Evolutionary conservation across 2,888 invertebrate species (phyloP), one percentile per base, ranked within the genome.

Genomic region (Gasteruption jaculator): DNA sequence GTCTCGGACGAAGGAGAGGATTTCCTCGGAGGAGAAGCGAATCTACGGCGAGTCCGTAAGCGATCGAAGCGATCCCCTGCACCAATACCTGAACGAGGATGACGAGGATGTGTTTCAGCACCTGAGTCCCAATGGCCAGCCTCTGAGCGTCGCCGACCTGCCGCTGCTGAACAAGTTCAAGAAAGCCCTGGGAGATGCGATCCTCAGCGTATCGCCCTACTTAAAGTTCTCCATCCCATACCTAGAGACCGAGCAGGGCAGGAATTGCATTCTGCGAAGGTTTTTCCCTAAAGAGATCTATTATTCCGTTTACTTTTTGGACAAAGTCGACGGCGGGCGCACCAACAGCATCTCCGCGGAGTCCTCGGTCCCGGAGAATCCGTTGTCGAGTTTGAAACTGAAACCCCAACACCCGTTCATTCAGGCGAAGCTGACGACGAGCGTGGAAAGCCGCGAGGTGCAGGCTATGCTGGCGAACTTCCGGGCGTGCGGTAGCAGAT

Each of bases 171-270:
- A 84, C 65, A 77, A 77, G 46, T 87, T 88, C 61, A 76, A 87
- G 61, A 81, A 88, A 72, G 84, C 82, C 1, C 70, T 90, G 6
- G 82, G 83, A 50, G 85, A 84, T 39, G 80, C 83, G 0, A 75
- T 85, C 33, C 69, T 92, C 3, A 90, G 91, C 1, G 81, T 89
- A 48, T 95, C 95, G 0, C 95, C 96, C 0, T 89, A 85, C 65
- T 75, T 94, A 8, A 81, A 83, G 42, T 87, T 89, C 58, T 81
- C 86, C 0, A 77, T 91, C 40, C 96, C 97, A 0, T 92, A 85
- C 72, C 71, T 94, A 49, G 92, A 92, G 72, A 88, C 91, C 0
- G 90, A 91, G 62, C 75, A 75, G 8, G 93, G 92, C 0, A 78
- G 83, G 29, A 82, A 82, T 53, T 91, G 91, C 58, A 73, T 77